Percentiles rank a stretch among this genome's conserved stretches.
These are phyloP conservation scores for Dryoscopus gambensis DNA, from an alignment of 2,113 vertebrate species.

Conservation along the genomic window DNA sequence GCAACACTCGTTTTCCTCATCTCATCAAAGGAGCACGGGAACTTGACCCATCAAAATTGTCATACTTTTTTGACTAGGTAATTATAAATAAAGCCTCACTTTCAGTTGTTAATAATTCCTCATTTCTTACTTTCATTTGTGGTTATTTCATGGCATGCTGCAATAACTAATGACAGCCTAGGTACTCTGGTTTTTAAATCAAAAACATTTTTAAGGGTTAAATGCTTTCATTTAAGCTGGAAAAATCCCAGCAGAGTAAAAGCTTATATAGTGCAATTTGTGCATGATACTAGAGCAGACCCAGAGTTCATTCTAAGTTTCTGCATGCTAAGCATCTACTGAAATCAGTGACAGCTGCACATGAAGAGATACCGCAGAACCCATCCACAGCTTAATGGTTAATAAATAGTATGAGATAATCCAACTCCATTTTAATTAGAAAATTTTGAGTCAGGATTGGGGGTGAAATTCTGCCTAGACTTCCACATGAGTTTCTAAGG, in stretches of 20 bases:
- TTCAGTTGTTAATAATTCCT: not conserved
- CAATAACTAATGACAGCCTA: not conserved
- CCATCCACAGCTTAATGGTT: not conserved
- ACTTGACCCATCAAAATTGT: not conserved
- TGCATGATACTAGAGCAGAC: not conserved
- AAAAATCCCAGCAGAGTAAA: not conserved
- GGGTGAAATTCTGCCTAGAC: not conserved
- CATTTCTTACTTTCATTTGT: not conserved
- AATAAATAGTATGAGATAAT: not conserved
- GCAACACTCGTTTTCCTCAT: not conserved
- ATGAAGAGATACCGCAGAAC: not conserved
- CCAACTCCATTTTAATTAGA: not conserved
- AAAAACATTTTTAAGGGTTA: constrained; percentile 1
- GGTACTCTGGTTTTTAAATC: not conserved
- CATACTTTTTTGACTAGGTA: not conserved
- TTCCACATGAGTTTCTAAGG: not conserved
- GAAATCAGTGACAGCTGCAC: constrained; percentile 26
- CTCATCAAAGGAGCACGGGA: not conserved
- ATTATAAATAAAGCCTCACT: not conserved
- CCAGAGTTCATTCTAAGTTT: constrained; percentile 2
- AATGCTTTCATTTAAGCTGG: not conserved
- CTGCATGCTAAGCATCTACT: not conserved
- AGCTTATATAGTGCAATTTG: not conserved
- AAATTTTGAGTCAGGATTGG: not conserved
- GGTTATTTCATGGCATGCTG: not conserved